Conservation (phyloP, 2,888 invertebrate species). For the Epinotia brunnichana region DNA sequence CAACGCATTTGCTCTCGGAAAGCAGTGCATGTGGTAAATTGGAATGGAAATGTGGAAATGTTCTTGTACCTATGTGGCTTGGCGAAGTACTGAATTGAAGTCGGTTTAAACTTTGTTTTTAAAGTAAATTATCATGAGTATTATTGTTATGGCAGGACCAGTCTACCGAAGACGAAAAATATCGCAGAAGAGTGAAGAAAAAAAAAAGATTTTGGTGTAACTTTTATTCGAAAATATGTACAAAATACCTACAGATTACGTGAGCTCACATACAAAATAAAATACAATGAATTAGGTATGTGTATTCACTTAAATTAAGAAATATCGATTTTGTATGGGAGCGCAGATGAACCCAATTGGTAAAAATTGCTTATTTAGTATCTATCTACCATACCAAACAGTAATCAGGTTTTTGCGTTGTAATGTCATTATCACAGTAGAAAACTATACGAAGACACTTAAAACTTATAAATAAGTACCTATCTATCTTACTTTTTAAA, state of each 20-base stretch:
- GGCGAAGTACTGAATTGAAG: too few species aligned
- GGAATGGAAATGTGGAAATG: too few species aligned
- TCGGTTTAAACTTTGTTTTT: too few species aligned
- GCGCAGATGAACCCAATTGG: background rate
- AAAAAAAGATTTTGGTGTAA: slow-evolving; percentile 1
- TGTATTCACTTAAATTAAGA: background rate
- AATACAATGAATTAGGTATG: background rate
- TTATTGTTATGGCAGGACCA: too few species aligned
- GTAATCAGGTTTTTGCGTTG: slow-evolving; percentile 1
- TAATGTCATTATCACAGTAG: slow-evolving; percentile 40
- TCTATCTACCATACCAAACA: too few species aligned
- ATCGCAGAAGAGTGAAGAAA: background rate
- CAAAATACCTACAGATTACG: background rate
- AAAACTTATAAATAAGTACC: background rate
- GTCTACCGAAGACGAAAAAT: too few species aligned
- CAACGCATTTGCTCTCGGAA: too few species aligned
- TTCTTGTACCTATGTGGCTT: too few species aligned
- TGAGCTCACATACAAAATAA: too few species aligned
- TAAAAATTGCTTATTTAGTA: background rate
- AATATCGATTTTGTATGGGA: background rate
- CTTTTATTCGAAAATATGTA: slow-evolving; percentile 2
- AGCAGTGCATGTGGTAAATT: too few species aligned
- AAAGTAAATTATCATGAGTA: too few species aligned
- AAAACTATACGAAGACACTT: slow-evolving; percentile 19
- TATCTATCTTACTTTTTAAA: background rate